phyloP scores from a whole-genome alignment of 2,797 vertebrate genomes.

The Phataginus tetradactyla region DNA sequence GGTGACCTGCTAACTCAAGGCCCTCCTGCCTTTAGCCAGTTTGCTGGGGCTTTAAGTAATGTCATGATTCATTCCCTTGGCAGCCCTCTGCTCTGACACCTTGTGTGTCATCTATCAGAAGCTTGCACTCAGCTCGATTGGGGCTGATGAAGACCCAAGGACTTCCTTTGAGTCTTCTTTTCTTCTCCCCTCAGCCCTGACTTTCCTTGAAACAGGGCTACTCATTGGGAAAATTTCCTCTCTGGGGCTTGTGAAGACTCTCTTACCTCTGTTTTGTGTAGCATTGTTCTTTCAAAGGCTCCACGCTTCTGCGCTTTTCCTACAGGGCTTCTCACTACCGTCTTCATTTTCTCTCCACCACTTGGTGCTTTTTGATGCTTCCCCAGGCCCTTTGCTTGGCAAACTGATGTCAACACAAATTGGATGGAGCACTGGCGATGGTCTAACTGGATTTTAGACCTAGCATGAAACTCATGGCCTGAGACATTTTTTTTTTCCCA shows the following conservation, averaged over 20 bases:
- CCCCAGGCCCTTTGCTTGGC: neutral
- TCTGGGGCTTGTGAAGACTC: neutral
- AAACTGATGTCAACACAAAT: accelerated
- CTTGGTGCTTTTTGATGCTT: accelerated
- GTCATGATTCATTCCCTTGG: neutral
- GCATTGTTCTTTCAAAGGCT: accelerated
- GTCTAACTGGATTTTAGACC: neutral
- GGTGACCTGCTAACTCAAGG: neutral
- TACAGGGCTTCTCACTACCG: accelerated
- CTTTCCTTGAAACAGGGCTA: neutral
- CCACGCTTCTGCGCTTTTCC: neutral
- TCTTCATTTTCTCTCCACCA: neutral
- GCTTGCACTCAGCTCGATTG: neutral
- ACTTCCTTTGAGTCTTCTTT: neutral
- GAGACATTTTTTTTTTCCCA: neutral
- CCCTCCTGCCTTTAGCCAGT: neutral
- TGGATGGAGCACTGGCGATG: accelerated
- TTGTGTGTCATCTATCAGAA: neutral
- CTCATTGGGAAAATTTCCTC: neutral
- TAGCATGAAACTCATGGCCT: neutral
- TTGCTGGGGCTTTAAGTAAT: neutral
- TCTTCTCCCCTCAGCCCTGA: neutral
- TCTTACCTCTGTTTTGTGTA: neutral
- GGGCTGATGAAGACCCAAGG: neutral
- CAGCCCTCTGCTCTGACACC: neutral